Conservation (phyloP, 2,113 vertebrate species). For the Trachemys scripta region DNA sequence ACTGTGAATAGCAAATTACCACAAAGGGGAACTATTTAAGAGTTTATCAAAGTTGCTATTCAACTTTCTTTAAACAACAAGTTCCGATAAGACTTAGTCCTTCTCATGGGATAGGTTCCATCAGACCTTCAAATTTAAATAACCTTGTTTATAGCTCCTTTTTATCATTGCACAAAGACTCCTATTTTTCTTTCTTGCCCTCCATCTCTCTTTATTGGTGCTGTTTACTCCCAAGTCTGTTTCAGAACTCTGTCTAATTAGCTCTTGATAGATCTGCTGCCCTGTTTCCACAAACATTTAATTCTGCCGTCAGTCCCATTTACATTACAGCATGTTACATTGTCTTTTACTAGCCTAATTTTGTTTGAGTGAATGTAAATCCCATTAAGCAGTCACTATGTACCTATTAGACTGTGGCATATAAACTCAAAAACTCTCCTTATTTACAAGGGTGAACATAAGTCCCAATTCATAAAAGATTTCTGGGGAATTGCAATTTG, state of each 20-base stretch:
- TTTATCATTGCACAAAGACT: conserved; percentile 75
- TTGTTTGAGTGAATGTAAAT: conserved; percentile 87
- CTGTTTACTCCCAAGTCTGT: conserved; percentile 81
- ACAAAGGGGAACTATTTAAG: conserved; percentile 63
- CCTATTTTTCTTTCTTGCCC: conserved; percentile 63
- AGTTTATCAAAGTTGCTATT: conserved; percentile 66
- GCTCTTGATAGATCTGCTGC: conserved; percentile 86
- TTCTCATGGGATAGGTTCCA: conserved; percentile 72
- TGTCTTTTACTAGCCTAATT: conserved; percentile 87
- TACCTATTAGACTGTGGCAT: conserved; percentile 81
- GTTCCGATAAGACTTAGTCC: conserved; percentile 59
- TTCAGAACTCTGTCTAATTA: conserved; percentile 86
- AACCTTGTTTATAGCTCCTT: conserved; percentile 76
- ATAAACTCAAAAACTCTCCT: conserved; percentile 77
- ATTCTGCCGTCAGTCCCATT: conserved; percentile 84
- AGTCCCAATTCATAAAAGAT: conserved; percentile 73
- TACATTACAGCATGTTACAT: conserved; percentile 83
- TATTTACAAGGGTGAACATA: conserved; percentile 74
- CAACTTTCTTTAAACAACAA: conserved; percentile 68
- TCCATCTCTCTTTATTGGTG: conserved; percentile 77
- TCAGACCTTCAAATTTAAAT: conserved; percentile 78
- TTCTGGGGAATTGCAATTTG: conserved; percentile 70
- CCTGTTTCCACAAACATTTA: conserved; percentile 88
- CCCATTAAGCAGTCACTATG: conserved; percentile 85
- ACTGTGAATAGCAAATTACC: conserved; percentile 19